Evolutionary conservation across 1,140 invertebrate genomes (phyloP).

Genomic region (Orchestia grillus): DNA sequence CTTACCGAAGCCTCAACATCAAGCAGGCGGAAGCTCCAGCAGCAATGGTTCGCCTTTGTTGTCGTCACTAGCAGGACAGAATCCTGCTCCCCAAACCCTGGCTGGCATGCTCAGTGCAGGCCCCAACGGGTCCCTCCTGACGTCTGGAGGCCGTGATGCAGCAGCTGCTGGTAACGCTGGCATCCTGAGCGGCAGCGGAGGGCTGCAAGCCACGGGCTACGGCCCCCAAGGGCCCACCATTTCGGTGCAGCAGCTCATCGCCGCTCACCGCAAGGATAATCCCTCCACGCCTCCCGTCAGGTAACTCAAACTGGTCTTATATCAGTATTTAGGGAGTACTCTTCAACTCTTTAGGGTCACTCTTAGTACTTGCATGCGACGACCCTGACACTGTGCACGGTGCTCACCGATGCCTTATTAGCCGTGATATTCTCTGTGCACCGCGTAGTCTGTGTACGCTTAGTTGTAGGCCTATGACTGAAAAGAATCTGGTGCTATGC

Average conservation of each 20-base stretch:
- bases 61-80: conserved; percentile 26
- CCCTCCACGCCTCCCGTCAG: conserved; percentile 68
- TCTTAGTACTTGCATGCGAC: background rate
- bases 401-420: background rate
- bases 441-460: too few species aligned
- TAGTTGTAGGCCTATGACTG: too few species aligned
- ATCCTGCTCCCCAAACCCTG: conserved; percentile 26
- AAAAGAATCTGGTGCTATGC: too few species aligned
- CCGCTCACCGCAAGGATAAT: conserved; percentile 79
- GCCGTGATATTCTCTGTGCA: background rate
- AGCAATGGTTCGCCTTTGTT: conserved; percentile 58
- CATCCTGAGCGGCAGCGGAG: conserved; percentile 65
- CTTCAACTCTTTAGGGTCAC: background rate
- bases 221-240: conserved; percentile 82
- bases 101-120: conserved; percentile 47
- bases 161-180: conserved; percentile 60
- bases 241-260: conserved; percentile 86
- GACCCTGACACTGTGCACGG: background rate
- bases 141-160: background rate
- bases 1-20: conserved; percentile 69
- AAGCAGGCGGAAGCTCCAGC: background rate
- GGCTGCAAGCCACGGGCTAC: conserved; percentile 73
- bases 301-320: conserved; percentile 58
- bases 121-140: background rate
- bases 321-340: background rate